A percentile compares a stretch with the other conserved stretches of the same genome.
phyloP scores from a whole-genome alignment of 1,140 invertebrate species.

The Aphelinus certus region DNA sequence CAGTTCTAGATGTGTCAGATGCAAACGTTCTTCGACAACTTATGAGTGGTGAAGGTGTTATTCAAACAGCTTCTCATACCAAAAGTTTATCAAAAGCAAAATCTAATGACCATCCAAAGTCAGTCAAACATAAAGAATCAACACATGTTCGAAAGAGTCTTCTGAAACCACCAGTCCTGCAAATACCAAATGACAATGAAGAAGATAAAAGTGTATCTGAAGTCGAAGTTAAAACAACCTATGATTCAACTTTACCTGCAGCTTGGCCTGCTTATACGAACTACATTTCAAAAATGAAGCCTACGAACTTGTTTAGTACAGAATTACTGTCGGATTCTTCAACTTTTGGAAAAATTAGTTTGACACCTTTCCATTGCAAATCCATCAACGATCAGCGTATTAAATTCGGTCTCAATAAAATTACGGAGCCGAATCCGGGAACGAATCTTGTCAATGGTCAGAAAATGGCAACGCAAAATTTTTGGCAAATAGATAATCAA shows the following conservation, averaged over 20 bases:
- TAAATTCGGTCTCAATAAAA: constrained; percentile 32
- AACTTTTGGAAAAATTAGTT: constrained; percentile 16
- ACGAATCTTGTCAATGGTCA: constrained; percentile 3
- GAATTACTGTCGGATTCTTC: background rate
- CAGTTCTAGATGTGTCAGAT: constrained; percentile 57
- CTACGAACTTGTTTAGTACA: too few species aligned
- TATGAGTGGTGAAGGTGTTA: constrained; percentile 48
- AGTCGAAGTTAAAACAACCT: background rate
- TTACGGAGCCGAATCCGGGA: background rate
- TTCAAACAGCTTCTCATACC: constrained; percentile 41
- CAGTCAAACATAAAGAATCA: constrained; percentile 18
- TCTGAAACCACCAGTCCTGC: constrained; percentile 33
- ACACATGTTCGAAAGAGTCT: constrained; percentile 13
- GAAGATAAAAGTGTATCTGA: constrained; percentile 11
- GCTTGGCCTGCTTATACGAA: background rate
- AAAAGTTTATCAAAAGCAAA: constrained; percentile 33
- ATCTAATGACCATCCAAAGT: constrained; percentile 15
- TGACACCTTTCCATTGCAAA: constrained; percentile 33
- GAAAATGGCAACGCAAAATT: constrained; percentile 10
- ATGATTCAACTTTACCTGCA: background rate
- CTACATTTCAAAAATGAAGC: background rate
- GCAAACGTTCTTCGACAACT: constrained; percentile 54
- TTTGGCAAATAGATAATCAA: constrained; percentile 34
- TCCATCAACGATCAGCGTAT: constrained; percentile 30
- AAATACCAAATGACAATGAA: constrained; percentile 29